These are phyloP conservation scores for Chymomyza amoena DNA, from an alignment of 2,888 invertebrate genomes.

Conservation along the genomic window DNA sequence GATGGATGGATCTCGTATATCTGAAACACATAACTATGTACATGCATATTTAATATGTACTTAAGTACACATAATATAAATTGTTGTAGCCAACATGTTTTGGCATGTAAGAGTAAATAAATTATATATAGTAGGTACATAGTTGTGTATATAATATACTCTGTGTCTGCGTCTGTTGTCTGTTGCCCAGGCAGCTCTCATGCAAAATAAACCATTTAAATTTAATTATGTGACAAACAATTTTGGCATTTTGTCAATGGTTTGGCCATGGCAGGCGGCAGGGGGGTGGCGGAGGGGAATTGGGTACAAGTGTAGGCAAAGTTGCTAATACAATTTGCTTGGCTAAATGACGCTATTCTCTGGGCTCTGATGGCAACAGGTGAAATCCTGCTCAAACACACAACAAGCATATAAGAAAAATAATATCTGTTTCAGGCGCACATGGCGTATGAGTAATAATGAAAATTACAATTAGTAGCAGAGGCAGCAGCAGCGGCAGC, in stretches of 20 bases:
- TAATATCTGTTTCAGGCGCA: neutral
- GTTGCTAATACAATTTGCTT: neutral
- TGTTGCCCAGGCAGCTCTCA: neutral
- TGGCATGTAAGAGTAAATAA: neutral
- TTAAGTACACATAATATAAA: neutral
- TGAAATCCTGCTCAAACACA: neutral
- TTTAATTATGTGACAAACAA: conserved; percentile 72
- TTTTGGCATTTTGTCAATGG: conserved; percentile 65
- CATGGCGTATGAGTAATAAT: neutral
- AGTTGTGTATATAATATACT: neutral
- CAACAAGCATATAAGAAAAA: neutral
- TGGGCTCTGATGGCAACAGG: neutral
- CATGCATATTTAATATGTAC: neutral
- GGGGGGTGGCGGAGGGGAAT: too few relatives aligned
- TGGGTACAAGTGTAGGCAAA: neutral
- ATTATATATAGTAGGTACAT: neutral
- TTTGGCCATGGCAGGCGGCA: neutral
- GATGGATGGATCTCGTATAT: neutral
- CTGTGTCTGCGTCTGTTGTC: neutral
- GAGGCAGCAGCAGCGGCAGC: neutral
- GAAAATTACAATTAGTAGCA: neutral
- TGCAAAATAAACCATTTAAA: conserved; percentile 57
- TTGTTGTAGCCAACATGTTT: neutral
- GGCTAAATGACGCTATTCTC: neutral
- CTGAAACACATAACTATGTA: neutral